Percentiles rank a stretch among this genome's conserved stretches.
Evolutionary conservation across 2,113 vertebrate species (phyloP).

Genomic region (Marcusenius ussheri): DNA sequence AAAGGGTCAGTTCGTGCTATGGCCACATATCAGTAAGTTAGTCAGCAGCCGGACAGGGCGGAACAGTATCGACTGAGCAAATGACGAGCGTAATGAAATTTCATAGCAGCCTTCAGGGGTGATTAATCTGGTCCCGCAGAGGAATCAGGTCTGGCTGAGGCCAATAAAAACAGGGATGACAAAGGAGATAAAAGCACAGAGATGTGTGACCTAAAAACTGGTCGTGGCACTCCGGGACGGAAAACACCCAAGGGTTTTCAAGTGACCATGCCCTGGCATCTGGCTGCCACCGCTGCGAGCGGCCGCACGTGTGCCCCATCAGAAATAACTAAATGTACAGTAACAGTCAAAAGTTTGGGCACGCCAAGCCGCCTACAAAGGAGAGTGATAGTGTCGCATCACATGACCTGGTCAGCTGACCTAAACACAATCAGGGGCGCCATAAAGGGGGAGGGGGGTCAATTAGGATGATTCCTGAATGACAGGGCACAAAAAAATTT

Average conservation of each 20-base stretch:
- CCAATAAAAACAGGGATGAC: conserved; percentile 19
- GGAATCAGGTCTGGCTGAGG: conserved; percentile 25
- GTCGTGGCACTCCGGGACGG: background rate
- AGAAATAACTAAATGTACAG: background rate
- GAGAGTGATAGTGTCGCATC: background rate
- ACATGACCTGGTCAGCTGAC: background rate
- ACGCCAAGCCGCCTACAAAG: background rate
- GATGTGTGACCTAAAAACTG: conserved; percentile 40
- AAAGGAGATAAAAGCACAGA: conserved; percentile 53
- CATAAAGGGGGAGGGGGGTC: too few relatives aligned
- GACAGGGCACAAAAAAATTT: too few relatives aligned
- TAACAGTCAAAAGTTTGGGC: background rate
- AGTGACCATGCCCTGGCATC: background rate
- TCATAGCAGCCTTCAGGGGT: conserved; percentile 61
- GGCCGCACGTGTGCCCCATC: background rate
- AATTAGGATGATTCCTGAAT: too few relatives aligned
- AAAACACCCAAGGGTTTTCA: background rate
- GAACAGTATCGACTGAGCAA: background rate
- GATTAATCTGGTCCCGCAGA: conserved; percentile 58
- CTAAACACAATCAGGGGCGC: background rate
- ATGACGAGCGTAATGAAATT: conserved; percentile 58
- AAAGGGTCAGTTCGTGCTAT: background rate
- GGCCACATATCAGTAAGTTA: background rate
- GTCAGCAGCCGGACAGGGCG: conserved; percentile 33
- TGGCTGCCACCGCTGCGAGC: background rate